Conservation (phyloP, 2,888 invertebrate genomes). For the Lasioglossum pauxillum region DNA sequence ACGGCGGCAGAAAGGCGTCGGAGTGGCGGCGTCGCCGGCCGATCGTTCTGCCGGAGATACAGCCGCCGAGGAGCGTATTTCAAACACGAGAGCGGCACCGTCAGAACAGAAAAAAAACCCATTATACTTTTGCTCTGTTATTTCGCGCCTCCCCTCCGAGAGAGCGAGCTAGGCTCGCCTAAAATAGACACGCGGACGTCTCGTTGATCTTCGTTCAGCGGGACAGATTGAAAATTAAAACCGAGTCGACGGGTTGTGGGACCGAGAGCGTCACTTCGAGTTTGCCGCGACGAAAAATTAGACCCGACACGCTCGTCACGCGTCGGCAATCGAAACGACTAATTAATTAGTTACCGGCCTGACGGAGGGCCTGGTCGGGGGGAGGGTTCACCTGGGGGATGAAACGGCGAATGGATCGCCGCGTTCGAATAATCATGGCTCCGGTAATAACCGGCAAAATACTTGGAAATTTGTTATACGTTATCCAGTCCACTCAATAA, state of each 20-base stretch:
- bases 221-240: conserved; percentile 8
- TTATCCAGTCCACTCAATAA: background rate
- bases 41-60: conserved; percentile 15
- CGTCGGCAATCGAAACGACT: conserved; percentile 4
- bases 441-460: conserved; percentile 22
- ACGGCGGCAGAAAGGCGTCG: background rate
- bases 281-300: background rate
- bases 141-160: background rate
- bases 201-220: conserved; percentile 15
- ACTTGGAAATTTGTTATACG: conserved; percentile 29
- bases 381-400: background rate
- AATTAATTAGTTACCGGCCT: conserved; percentile 4
- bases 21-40: background rate
- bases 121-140: conserved; percentile 19
- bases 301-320: background rate
- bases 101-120: conserved; percentile 16
- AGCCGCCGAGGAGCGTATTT: conserved; percentile 32
- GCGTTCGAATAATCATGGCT: conserved; percentile 32
- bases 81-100: background rate
- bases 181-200: conserved; percentile 26
- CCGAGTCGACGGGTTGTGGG: background rate
- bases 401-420: background rate
- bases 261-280: background rate
- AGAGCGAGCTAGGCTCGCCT: conserved; percentile 1
- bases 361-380: background rate